phyloP scores from a whole-genome alignment of 2,113 vertebrate species.

The Siniperca knerii region DNA sequence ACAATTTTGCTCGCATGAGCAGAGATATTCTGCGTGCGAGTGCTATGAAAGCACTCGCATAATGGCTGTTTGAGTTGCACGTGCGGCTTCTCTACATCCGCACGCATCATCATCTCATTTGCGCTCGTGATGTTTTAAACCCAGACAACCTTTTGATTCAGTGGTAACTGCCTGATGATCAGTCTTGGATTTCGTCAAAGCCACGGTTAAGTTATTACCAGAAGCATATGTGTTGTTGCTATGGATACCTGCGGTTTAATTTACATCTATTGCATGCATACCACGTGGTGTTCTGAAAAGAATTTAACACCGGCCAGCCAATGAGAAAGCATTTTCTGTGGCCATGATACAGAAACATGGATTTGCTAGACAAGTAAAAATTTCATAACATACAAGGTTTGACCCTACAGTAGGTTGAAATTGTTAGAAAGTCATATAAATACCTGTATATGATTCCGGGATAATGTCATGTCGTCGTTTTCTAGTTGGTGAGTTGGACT shows the following conservation, averaged over 20 bases:
- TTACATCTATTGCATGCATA: neutral
- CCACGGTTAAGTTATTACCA: neutral
- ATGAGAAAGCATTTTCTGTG: neutral
- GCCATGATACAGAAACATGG: neutral
- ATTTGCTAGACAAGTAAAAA: neutral
- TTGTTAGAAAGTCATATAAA: slow-evolving; percentile 3
- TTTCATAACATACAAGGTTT: neutral
- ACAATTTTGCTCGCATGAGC: too few species aligned
- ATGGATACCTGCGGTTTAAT: neutral
- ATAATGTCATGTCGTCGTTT: neutral
- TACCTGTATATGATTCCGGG: neutral
- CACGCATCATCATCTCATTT: too few species aligned
- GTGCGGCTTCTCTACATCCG: too few species aligned
- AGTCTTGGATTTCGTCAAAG: too few species aligned
- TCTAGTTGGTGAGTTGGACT: neutral
- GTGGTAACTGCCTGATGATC: too few species aligned
- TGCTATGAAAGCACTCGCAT: too few species aligned
- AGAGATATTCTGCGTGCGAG: too few species aligned
- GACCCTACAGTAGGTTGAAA: neutral
- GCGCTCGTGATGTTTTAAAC: too few species aligned
- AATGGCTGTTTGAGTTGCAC: too few species aligned
- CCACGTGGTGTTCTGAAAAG: neutral
- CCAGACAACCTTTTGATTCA: too few species aligned
- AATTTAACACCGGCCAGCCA: neutral
- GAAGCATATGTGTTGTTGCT: neutral